phyloP scores from a whole-genome alignment of 2,113 vertebrate species.

The Rhinolophus ferrumequinum region DNA sequence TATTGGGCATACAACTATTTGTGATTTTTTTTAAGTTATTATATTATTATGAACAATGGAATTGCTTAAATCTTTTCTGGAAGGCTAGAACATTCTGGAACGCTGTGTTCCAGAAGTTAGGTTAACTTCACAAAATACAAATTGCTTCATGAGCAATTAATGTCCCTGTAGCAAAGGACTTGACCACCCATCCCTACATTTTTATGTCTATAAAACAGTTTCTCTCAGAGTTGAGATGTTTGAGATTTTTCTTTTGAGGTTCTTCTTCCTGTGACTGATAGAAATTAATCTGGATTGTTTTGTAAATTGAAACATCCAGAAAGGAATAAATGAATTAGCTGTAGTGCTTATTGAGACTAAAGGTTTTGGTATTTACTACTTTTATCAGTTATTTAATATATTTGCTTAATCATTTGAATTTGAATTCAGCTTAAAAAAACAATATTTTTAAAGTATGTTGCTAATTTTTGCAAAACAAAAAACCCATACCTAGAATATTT shows the following conservation, averaged over 20 bases:
- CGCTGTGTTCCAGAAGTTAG: not conserved
- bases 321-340: slow-evolving; percentile 9
- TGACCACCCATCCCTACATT: not conserved
- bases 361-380: not conserved
- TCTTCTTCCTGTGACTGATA: not conserved
- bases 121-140: not conserved
- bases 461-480: slow-evolving; percentile 29
- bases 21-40: not conserved
- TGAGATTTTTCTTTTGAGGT: not conserved
- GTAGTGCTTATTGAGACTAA: not conserved
- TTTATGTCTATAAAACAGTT: not conserved
- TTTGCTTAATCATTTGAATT: slow-evolving; percentile 48
- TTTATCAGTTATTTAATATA: not conserved
- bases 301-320: not conserved
- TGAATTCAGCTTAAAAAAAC: not conserved
- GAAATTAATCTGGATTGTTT: not conserved
- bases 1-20: not conserved
- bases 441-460: not conserved
- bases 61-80: not conserved
- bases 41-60: not conserved
- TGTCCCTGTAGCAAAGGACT: not conserved
- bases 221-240: not conserved
- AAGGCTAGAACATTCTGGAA: slow-evolving; percentile 36
- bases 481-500: not conserved
- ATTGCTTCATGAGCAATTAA: not conserved